phyloP scores from a whole-genome alignment of 2,888 invertebrate species.

The Glyphotaelius pellucidus region DNA sequence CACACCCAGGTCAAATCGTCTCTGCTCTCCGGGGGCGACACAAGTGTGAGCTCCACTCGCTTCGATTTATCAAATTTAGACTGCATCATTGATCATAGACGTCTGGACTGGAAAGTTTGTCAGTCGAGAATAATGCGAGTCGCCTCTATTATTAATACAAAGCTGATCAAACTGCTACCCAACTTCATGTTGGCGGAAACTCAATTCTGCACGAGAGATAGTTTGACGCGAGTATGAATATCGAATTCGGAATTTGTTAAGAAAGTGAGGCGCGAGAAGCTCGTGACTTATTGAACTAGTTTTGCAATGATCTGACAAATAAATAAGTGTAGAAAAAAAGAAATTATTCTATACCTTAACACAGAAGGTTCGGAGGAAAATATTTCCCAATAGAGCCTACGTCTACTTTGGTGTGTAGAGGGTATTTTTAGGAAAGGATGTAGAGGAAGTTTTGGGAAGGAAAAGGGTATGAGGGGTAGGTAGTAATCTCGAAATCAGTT shows the following conservation, averaged over 20 bases:
- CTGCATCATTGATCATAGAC: conserved; percentile 48
- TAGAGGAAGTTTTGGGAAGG: too few species aligned
- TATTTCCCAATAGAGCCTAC: too few species aligned
- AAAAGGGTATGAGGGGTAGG: too few species aligned
- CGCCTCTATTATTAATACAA: conserved; percentile 31
- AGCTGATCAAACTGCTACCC: conserved; percentile 22
- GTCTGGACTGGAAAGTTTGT: conserved; percentile 44
- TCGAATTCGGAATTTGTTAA: neutral
- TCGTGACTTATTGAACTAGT: neutral
- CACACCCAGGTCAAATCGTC: neutral
- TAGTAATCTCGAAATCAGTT: too few species aligned
- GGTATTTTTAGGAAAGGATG: too few species aligned
- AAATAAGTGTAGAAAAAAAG: neutral
- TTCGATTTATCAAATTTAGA: conserved; percentile 37
- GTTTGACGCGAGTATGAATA: conserved; percentile 12
- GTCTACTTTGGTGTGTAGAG: too few species aligned
- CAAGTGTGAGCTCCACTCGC: neutral
- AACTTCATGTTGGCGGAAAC: conserved; percentile 20
- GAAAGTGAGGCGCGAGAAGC: neutral
- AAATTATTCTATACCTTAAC: too few species aligned
- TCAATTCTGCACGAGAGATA: neutral
- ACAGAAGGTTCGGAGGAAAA: too few species aligned
- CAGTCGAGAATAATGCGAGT: conserved; percentile 39
- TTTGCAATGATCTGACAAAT: neutral
- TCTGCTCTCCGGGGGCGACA: neutral